Percentiles rank a stretch among this genome's conserved stretches.
These are phyloP conservation scores for Pachyramphus minor DNA, from an alignment of 2,113 vertebrate species.

Conservation along the genomic window DNA sequence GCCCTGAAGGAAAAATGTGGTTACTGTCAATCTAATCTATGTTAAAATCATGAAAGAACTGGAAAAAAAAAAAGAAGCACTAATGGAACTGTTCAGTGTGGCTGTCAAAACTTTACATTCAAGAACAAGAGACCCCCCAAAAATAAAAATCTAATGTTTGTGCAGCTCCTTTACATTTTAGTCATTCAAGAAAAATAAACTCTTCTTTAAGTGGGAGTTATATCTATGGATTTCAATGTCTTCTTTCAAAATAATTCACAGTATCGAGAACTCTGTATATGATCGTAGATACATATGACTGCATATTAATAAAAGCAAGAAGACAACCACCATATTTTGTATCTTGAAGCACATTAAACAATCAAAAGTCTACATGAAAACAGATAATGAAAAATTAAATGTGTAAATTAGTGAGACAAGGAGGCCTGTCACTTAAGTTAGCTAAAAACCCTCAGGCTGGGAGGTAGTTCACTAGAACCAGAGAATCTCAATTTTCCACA, in stretches of 20 bases:
- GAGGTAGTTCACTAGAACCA: conserved; percentile 28
- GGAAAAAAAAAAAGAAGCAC: not conserved
- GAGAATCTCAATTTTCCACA: conserved; percentile 51
- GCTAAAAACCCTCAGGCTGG: not conserved
- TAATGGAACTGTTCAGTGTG: not conserved
- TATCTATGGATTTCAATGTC: not conserved
- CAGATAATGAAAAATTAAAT: conserved; percentile 9
- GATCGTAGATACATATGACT: not conserved
- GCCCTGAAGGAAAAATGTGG: conserved; percentile 1
- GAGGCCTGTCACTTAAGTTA: not conserved
- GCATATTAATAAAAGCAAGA: not conserved
- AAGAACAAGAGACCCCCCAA: not conserved
- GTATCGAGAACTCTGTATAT: not conserved
- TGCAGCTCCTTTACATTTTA: not conserved
- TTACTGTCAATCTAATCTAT: conserved; percentile 27
- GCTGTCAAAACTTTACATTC: not conserved
- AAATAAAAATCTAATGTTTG: not conserved
- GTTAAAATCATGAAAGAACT: not conserved
- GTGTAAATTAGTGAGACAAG: conserved; percentile 11
- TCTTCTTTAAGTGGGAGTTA: not conserved
- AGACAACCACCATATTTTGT: not conserved
- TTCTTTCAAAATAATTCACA: not conserved
- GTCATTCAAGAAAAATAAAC: not conserved
- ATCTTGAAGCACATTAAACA: not conserved
- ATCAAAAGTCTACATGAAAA: not conserved